Base-by-base conservation (phyloP, 2,797 vertebrate species). In the Hydrolagus colliei region DNA sequence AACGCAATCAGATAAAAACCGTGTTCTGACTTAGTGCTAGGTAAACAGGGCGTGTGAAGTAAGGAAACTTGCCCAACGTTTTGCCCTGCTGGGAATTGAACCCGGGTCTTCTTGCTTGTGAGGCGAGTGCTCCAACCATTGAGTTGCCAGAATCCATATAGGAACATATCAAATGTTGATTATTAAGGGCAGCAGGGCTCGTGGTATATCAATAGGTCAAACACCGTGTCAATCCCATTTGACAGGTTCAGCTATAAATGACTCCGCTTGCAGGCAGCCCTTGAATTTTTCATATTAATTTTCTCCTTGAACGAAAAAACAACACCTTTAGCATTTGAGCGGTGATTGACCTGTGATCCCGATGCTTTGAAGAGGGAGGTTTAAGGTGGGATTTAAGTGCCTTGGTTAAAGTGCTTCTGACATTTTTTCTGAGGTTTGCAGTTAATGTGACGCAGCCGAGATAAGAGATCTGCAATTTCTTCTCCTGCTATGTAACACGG, bases 201-300 rank as follows among this genome's bases (percentile, higher is more conserved):
- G 2, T 84, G 18, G 27, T 84, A 18, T 52, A 84, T 84, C 79
- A 84, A 84, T 84, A 65, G 62, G 13, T 71, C 16, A 71, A 20
- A 12, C 32, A 27, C 32, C 12, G 27, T 52, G 41, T 10, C 14
- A 41, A 18, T 6, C 79, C 20, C 8, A 52, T 71, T 1, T 41
- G 65, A 11, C 63, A 35, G 10, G 35, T 41, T 65, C 68, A 84
- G 27, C 13, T 18, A 63, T 71, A 41, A 20, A 10, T 82, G 27
- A 71, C 63, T 20, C 67, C 41, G 32, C 52, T 52, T 52, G 3
- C 52, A 59, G 75, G 9, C 41, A 20, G 75, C 75, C 41, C 35
- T 18, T 84, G 27, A 84, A 84, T 41, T 84, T 65, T n/a, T 20
- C 14, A 82, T 32, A 80, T 67, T 11, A 61, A 77, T 77, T 77